Conservation (phyloP, 2,797 vertebrate genomes). For the Passerculus sandwichensis region DNA sequence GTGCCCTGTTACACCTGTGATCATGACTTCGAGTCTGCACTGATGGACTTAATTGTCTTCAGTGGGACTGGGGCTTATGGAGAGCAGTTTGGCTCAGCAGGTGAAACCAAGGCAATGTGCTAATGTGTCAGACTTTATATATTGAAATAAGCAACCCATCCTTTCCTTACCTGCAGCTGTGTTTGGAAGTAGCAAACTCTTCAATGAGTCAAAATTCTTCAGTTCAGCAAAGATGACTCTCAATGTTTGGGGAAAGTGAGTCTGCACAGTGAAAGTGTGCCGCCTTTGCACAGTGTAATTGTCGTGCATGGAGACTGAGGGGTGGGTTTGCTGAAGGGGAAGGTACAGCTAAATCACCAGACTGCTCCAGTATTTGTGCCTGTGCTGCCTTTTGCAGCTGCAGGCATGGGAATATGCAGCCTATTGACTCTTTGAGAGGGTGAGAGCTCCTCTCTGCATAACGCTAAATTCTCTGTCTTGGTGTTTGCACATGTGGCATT, state of each 20-base stretch:
- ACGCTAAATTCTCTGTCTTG: rapidly evolving
- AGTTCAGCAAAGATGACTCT: not conserved
- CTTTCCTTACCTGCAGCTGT: not conserved
- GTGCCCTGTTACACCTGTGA: not conserved
- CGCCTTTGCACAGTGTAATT: rapidly evolving
- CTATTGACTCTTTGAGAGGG: not conserved
- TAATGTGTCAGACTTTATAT: not conserved
- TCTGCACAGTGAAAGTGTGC: not conserved
- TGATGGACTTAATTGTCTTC: not conserved
- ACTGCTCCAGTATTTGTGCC: not conserved
- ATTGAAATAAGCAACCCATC: rapidly evolving
- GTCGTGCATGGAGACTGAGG: not conserved
- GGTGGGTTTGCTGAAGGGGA: not conserved
- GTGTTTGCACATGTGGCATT: rapidly evolving
- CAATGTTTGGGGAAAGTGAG: rapidly evolving
- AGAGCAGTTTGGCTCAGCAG: not conserved
- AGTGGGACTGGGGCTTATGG: not conserved
- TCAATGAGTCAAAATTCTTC: not conserved
- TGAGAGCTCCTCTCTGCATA: not conserved
- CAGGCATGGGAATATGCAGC: not conserved
- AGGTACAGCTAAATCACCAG: not conserved
- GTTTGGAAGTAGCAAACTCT: not conserved
- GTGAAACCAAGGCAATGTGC: not conserved
- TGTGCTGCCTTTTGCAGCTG: not conserved
- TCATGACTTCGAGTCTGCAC: not conserved